These are phyloP conservation scores for Eunapius fragilis DNA, from an alignment of 37 sponge, comb jelly and placozoan species.

Conservation along the genomic window DNA sequence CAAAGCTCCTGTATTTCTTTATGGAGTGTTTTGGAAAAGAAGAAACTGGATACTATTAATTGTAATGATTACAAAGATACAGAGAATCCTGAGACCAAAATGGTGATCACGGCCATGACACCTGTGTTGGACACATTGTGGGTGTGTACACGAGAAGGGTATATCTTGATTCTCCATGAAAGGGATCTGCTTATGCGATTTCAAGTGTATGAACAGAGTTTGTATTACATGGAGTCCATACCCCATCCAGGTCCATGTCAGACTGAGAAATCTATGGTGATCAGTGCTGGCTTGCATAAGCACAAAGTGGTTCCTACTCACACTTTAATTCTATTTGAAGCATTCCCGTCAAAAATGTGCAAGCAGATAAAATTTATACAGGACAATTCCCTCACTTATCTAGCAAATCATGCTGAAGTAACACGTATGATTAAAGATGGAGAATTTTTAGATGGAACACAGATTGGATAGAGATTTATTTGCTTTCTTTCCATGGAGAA, in stretches of 20 bases:
- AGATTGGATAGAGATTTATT: too few relatives aligned
- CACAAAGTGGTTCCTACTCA: background rate
- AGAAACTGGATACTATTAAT: background rate
- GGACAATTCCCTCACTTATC: too few relatives aligned
- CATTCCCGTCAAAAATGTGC: background rate
- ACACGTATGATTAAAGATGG: too few relatives aligned
- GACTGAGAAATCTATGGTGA: constrained; percentile 46
- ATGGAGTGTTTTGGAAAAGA: constrained; percentile 2
- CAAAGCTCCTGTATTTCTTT: constrained; percentile 5
- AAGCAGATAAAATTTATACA: too few relatives aligned
- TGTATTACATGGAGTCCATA: constrained; percentile 20
- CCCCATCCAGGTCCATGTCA: constrained; percentile 16
- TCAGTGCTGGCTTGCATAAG: constrained; percentile 22
- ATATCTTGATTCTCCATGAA: constrained; percentile 42
- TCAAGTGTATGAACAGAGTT: constrained; percentile 8
- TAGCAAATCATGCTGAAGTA: too few relatives aligned
- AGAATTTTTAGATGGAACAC: too few relatives aligned
- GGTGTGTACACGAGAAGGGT: constrained; percentile 55
- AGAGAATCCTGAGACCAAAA: background rate
- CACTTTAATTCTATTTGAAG: constrained; percentile 44
- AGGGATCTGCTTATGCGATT: background rate
- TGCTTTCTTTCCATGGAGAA: too few relatives aligned
- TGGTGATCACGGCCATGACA: constrained; percentile 10
- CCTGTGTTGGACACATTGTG: constrained; percentile 63
- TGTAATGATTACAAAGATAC: background rate